Conservation (phyloP, 2,797 vertebrate genomes). For the Mormyrops boulengeri region DNA sequence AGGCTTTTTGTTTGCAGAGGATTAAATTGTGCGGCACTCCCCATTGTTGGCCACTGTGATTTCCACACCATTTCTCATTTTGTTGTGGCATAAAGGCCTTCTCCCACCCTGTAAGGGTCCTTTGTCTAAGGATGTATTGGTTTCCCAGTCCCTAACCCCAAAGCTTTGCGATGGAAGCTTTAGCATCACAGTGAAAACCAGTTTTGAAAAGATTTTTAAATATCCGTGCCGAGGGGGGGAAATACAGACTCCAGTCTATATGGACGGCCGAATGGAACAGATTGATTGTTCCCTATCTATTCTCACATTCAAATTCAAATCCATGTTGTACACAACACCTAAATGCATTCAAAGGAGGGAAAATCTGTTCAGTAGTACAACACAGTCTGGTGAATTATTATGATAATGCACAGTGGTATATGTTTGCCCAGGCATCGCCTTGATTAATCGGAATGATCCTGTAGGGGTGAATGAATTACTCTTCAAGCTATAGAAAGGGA, state of each 20-base stretch:
- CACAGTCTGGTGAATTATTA: slow-evolving; percentile 11
- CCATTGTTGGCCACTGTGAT: neutral
- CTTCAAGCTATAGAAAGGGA: neutral
- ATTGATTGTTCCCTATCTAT: slow-evolving; percentile 8
- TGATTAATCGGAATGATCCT: slow-evolving; percentile 3
- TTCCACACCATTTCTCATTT: slow-evolving; percentile 6
- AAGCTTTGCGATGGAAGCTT: slow-evolving; percentile 15
- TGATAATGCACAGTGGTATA: neutral
- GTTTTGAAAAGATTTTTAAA: slow-evolving; percentile 23
- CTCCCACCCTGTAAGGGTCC: slow-evolving; percentile 5
- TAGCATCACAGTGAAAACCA: slow-evolving; percentile 12
- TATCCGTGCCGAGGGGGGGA: neutral
- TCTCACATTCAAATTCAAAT: slow-evolving; percentile 21
- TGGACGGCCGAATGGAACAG: slow-evolving; percentile 7
- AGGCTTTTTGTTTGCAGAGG: neutral
- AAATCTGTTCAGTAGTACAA: slow-evolving; percentile 17
- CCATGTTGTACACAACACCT: slow-evolving; percentile 20
- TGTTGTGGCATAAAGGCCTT: slow-evolving; percentile 15
- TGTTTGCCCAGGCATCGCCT: slow-evolving; percentile 6
- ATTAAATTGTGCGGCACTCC: neutral
- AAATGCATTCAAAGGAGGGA: slow-evolving; percentile 3
- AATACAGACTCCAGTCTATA: neutral
- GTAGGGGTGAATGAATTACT: slow-evolving; percentile 16
- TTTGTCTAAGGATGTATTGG: slow-evolving; percentile 14
- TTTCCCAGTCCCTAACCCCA: slow-evolving; percentile 13